Evolutionary conservation across 2,888 invertebrate species (phyloP).

Genomic region (Listrodromus nycthemerus): DNA sequence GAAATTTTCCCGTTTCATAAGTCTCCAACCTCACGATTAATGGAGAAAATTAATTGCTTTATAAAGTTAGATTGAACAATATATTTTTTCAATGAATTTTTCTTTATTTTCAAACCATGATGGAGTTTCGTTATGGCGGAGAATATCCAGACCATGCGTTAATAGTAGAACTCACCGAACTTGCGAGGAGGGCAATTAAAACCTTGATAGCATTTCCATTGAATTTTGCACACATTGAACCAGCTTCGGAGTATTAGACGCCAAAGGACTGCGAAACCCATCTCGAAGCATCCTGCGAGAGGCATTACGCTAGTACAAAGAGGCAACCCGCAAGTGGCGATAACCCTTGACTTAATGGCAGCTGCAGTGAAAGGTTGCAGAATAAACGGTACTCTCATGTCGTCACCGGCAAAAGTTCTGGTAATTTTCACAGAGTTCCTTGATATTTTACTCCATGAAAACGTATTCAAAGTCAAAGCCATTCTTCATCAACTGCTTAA

Average conservation of each 20-base stretch:
- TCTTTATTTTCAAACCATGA: neutral
- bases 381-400: neutral
- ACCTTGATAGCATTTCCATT: conserved; percentile 14
- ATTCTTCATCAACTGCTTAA: neutral
- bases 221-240: conserved; percentile 20
- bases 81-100: no score
- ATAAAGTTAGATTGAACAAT: no score
- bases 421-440: neutral
- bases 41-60: no score
- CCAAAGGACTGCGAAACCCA: conserved; percentile 19
- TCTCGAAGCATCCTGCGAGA: conserved; percentile 17
- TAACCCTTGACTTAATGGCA: conserved; percentile 19
- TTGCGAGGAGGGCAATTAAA: conserved; percentile 35
- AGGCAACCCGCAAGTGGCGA: conserved; percentile 26
- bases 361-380: neutral
- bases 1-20: no score
- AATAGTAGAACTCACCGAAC: conserved; percentile 26
- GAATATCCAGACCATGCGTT: conserved; percentile 22
- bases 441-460: neutral
- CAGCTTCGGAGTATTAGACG: conserved; percentile 33
- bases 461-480: neutral
- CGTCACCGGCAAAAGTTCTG: neutral
- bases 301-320: conserved; percentile 35
- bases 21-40: no score
- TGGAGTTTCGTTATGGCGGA: neutral